Evolutionary conservation across 2,888 invertebrate genomes (phyloP).

Genomic region (Caenorhabditis afra): DNA sequence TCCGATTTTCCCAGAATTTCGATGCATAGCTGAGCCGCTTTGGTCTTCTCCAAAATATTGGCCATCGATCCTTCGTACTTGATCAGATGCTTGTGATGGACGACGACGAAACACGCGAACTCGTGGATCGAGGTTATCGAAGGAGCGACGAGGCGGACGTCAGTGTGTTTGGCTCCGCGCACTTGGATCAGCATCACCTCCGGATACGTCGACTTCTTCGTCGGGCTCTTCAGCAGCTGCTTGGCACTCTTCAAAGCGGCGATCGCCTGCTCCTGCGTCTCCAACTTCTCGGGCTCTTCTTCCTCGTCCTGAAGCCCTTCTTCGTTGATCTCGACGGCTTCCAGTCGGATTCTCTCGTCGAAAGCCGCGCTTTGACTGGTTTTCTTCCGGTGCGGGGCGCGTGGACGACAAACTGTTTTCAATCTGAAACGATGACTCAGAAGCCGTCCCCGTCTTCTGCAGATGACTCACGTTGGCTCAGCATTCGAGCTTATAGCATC

Average conservation of each 20-base stretch:
- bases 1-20: conserved; percentile 71
- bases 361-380: not conserved
- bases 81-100: conserved; percentile 67
- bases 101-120: conserved; percentile 68
- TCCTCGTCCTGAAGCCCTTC: conserved; percentile 40
- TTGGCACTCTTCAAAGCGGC: conserved; percentile 47
- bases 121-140: conserved; percentile 60
- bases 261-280: conserved; percentile 57
- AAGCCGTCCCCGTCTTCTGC: too few relatives aligned
- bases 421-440: conserved; percentile 57
- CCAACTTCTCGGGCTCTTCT: conserved; percentile 50
- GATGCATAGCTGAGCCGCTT: conserved; percentile 73
- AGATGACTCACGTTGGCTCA: conserved; percentile 22
- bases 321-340: conserved; percentile 34
- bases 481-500: conserved; percentile 49
- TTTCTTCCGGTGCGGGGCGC: conserved; percentile 46
- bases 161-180: conserved; percentile 68
- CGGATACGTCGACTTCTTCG: conserved; percentile 68
- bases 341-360: conserved; percentile 43
- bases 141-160: conserved; percentile 72
- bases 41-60: conserved; percentile 71
- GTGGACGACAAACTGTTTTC: conserved; percentile 47
- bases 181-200: conserved; percentile 73
- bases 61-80: conserved; percentile 70
- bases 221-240: conserved; percentile 57